Evolutionary conservation across 2,888 invertebrate species (phyloP), one percentile per base, ranked within the genome.

Genomic region (Xestia ashworthii): DNA sequence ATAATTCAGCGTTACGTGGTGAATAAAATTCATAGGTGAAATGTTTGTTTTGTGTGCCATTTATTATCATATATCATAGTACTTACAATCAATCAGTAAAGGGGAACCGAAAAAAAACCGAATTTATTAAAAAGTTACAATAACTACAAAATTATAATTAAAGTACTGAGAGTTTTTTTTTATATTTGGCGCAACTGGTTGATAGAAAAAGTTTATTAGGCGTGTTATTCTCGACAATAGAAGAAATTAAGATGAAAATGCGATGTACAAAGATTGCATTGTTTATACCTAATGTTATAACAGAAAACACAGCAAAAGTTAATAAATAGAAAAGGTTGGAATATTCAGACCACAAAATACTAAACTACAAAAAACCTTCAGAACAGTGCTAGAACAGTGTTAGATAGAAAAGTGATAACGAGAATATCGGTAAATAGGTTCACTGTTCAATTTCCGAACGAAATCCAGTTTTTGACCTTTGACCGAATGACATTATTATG

Each of bases 401-500:
- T n/a, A n/a, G 32, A 32, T 32, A 32, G 3, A 32, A 32, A 1
- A 32, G 32, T n/a, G 9, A 0, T 48, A 48, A 3, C 55, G 46
- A 71, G 74, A 83, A 74, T 83, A 69, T 68, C 55, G 0, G 8
- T 53, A 16, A 64, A 55, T 60, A 19, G 53, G 19, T 16, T 41
- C 0, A n/a, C 19, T 1, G 3, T n/a, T 41, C 6, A 16, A 79
- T 91, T 92, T 90, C 88, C 64, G 92, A 93, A 92, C 91, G 91
- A 85, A 87, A 48, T n/a, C 32, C 81, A 69, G 48, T 87, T 75
- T 87, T 88, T 90, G 90, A 92, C 90, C 92, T 92, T 93, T 92
- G 92, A 88, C 88, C 91, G 81, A 86, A 81, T 93, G 93, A 92
- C 93, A 93, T 90, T 91, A 89, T 85, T 88, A 76, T 91, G 93